Base-by-base conservation (phyloP, 2,113 vertebrate species). In the Cryptotis parvus region DNA sequence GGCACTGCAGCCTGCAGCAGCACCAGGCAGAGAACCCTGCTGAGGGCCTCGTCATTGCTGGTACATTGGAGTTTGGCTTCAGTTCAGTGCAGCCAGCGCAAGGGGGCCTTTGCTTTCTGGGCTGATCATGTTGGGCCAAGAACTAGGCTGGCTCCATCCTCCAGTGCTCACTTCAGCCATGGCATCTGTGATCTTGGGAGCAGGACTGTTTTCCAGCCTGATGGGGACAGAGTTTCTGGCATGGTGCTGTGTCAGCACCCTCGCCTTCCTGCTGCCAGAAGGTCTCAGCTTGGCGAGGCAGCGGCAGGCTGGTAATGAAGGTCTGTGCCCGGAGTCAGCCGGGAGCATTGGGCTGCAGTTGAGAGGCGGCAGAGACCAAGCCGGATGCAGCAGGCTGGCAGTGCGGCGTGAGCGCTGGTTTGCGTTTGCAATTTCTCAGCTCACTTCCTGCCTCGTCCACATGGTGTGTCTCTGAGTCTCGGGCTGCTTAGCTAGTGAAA, bases 51-150 rank as follows among this genome's bases (percentile, higher is more conserved):
- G n/a, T 52, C 3, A 2, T 73, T 49, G 29, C 26, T 49, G 14
- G 9, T 49, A 6, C 22, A 1, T 3, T 1, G 0, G 10, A 8
- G n/a, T 43, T 15, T 55, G 73, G 4, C 80, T 6, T 2, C 8
- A 43, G 16, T 26, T 58, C 52, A 16, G 31, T 41, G 24, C 24
- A 29, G 83, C 39, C 39, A 20, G 37, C 26, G 14, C 1, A 9
- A 73, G 35, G 41, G 45, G 5, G 2, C 1, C n/a, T 69, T 26
- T 24, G 14, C 10, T 26, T 24, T 31, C 58, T 74, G 41, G 49
- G 69, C 69, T 37, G 39, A 7, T 31, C 37, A 9, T 26, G 7
- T 9, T 26, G 9, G 52, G 29, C 18, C 3, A 1, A 63, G 45
- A 15, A 72, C 18, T 0, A 80, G 14, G 3, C 0, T 39, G 16